Conservation (phyloP, 2,797 vertebrate species). For the Microhierax caerulescens region DNA sequence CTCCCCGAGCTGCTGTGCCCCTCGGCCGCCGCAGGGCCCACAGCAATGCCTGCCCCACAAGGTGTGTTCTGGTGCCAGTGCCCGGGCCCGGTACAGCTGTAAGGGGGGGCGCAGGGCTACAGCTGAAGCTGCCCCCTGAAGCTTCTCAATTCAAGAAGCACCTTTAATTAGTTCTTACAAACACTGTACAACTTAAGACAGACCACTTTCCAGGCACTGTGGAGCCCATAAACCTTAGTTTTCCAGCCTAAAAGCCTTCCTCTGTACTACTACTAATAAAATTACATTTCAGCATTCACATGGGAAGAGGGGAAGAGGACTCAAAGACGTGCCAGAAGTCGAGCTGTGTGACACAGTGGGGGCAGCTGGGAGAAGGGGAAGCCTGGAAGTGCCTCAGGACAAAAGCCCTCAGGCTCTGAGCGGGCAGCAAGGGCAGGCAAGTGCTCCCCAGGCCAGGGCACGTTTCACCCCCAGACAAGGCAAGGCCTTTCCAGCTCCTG, state of each 20-base stretch:
- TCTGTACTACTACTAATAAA: neutral
- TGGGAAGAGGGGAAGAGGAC: neutral
- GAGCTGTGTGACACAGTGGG: neutral
- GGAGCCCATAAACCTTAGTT: no score
- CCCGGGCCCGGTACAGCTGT: fast-evolving
- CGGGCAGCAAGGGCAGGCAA: neutral
- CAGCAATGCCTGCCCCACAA: fast-evolving
- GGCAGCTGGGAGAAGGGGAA: neutral
- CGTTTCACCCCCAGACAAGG: neutral
- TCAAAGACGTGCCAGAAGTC: no score
- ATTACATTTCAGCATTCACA: neutral
- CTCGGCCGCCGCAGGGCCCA: no score
- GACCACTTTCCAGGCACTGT: fast-evolving
- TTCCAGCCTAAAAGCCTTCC: neutral
- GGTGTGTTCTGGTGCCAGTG: fast-evolving
- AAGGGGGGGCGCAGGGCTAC: neutral
- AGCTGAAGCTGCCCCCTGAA: fast-evolving
- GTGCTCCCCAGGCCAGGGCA: neutral
- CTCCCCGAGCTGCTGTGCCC: fast-evolving
- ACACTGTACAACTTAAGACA: neutral
- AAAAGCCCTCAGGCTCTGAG: neutral
- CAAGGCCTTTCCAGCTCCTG: neutral
- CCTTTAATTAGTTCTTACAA: neutral
- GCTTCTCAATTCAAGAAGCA: neutral
- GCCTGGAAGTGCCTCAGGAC: fast-evolving